Base-by-base conservation (phyloP, 2,797 vertebrate genomes). In the Pseudochromis fuscus region DNA sequence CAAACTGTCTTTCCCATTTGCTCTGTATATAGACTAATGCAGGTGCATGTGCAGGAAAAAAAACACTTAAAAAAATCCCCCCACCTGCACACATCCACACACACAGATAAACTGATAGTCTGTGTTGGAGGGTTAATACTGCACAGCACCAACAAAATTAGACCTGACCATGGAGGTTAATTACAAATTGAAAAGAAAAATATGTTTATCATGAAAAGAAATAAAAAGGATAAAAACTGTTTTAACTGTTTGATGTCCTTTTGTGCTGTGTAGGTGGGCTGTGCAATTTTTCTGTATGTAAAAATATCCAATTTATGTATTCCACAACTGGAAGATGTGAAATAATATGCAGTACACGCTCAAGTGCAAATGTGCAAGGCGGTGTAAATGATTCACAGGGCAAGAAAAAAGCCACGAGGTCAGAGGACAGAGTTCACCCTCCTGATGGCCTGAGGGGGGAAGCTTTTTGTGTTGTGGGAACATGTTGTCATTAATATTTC, bases 11-110 rank as follows among this genome's bases (percentile, higher is more conserved):
- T 46, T 55, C 10, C 48, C 4, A 60, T 56, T 77, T 52, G 5
- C 49, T n/a, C 53, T 25, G 27, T 5, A 62, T 60, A 62, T 27
- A 51, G 38, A 75, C 55, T 46, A 69, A 46, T 9, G 25, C 46
- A 51, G 11, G 27, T 58, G 55, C 21, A 68, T 25, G 10, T 1
- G 0, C 35, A 53, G 33, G 18, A 28, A 5, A 33, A 48, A 42
- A 51, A 50, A 57, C 16, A 0, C 8, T 16, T 4, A 0, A 12
- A 23, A 60, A 51, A 23, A 12, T 23, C 25, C 35, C 28, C n/a
- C 25, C 19, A 11, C 19, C 25, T 3, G 27, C 23, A 11, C 18
- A 60, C 38, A 42, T 51, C 4, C 23, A 66, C 24, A 45, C 24
- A 24, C 13, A 53, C 37, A 37, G n/a, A 53, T 61, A 7, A 10